phyloP scores from a whole-genome alignment of 2,113 vertebrate genomes.

The Rhodinocichla rosea region DNA sequence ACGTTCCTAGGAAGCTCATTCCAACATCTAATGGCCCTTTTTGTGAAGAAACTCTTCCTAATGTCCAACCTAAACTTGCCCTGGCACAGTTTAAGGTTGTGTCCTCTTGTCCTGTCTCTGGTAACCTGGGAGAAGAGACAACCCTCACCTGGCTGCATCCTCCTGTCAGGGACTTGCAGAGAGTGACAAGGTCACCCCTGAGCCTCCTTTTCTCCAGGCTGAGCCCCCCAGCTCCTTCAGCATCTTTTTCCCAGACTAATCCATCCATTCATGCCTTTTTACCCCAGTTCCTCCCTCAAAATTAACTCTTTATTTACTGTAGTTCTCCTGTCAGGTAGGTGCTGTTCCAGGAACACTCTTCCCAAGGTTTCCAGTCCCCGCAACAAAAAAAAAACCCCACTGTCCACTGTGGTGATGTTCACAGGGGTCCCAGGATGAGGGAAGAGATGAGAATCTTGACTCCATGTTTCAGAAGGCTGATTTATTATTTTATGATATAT shows the following conservation, averaged over 20 bases:
- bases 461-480: too few species aligned
- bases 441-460: too few species aligned
- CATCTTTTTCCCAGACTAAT: background rate
- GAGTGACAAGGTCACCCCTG: background rate
- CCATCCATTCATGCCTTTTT: background rate
- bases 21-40: background rate
- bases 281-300: background rate
- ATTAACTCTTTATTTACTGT: background rate
- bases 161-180: background rate
- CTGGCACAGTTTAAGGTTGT: background rate
- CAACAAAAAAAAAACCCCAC: background rate
- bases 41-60: background rate
- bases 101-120: background rate
- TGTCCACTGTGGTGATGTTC: too few species aligned
- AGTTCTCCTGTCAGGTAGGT: too few species aligned
- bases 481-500: too few species aligned
- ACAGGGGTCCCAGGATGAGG: too few species aligned
- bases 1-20: fast-evolving
- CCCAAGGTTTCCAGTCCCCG: background rate
- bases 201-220: background rate
- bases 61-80: background rate
- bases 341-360: background rate
- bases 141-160: background rate
- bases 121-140: background rate
- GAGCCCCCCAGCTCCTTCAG: background rate